Conservation (phyloP, 2,113 vertebrate genomes). For the Ceratotherium simum region DNA sequence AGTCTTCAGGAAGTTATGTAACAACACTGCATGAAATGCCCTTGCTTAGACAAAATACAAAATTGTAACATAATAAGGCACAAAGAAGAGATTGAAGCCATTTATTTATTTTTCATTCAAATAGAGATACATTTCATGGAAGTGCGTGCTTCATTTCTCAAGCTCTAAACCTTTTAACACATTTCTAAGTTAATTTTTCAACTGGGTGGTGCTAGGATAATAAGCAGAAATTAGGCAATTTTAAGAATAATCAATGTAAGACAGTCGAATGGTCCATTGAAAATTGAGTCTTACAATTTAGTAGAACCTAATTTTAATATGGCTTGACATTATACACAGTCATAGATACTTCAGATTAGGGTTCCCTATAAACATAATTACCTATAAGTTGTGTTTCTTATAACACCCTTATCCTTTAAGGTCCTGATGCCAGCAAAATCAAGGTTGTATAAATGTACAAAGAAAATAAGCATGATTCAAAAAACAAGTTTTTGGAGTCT, state of each 20-base stretch:
- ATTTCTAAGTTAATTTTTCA: not conserved
- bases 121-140: not conserved
- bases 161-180: not conserved
- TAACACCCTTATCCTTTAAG: not conserved
- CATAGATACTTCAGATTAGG: not conserved
- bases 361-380: not conserved
- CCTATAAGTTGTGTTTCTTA: not conserved
- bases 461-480: not conserved
- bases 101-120: slow-evolving; percentile 2
- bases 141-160: not conserved
- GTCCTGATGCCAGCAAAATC: not conserved
- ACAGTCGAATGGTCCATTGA: not conserved
- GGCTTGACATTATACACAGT: not conserved
- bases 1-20: not conserved
- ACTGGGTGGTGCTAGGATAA: not conserved
- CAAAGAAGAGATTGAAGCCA: not conserved
- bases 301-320: not conserved
- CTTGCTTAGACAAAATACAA: not conserved
- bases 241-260: not conserved
- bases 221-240: not conserved
- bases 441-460: not conserved
- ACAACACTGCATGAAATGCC: not conserved
- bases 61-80: not conserved
- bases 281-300: not conserved
- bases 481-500: not conserved